Conservation (phyloP, 2,797 vertebrate species). For the Numenius phaeopus region DNA sequence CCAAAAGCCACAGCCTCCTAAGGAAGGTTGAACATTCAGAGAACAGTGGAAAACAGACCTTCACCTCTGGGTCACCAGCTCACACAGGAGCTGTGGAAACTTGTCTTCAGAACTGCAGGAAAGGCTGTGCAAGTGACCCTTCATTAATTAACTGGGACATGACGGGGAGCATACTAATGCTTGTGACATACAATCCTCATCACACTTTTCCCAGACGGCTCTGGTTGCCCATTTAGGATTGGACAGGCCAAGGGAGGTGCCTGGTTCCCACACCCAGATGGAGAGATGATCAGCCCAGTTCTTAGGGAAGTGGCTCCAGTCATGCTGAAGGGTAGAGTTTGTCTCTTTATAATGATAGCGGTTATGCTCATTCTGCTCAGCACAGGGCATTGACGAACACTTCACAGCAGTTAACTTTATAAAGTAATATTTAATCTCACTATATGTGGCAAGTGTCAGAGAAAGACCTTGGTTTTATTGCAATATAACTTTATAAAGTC, state of each 20-base stretch:
- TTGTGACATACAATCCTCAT: not conserved
- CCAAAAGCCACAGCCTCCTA: not conserved
- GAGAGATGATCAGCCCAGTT: not conserved
- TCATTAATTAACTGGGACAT: not conserved
- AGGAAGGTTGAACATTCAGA: not conserved
- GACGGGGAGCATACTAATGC: not conserved
- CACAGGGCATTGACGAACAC: not conserved
- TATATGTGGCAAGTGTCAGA: fast-evolving
- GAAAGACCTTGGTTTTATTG: not conserved
- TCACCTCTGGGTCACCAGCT: not conserved
- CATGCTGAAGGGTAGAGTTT: not conserved
- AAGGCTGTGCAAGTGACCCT: not conserved
- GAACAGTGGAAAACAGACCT: not conserved
- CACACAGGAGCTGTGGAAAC: not conserved
- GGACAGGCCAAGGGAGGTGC: not conserved
- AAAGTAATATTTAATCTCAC: not conserved
- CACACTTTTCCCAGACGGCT: not conserved
- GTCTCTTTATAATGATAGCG: not conserved
- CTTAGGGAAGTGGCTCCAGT: not conserved
- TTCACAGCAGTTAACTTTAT: not conserved
- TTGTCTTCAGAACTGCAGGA: not conserved
- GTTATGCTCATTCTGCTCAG: not conserved
- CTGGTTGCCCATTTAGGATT: not conserved
- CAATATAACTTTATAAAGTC: not conserved
- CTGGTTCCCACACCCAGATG: not conserved